Conservation (phyloP, 1,140 invertebrate genomes). For the Stratiolaelaps scimitus region DNA sequence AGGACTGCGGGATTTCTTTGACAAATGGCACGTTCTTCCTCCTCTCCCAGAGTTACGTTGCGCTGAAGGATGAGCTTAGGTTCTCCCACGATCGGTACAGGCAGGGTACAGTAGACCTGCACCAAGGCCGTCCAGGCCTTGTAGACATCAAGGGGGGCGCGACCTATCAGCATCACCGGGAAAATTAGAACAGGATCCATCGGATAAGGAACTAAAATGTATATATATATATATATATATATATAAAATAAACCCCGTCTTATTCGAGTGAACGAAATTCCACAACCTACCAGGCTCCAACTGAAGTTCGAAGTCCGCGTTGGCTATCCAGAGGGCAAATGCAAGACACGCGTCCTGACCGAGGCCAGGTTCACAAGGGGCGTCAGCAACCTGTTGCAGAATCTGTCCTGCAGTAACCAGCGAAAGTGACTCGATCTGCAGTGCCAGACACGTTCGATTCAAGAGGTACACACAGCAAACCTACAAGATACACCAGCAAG, state of each 20-base stretch:
- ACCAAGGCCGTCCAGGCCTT: conserved; percentile 11
- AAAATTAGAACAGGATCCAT: too few relatives aligned
- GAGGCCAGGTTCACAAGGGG: conserved; percentile 13
- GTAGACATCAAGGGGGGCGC: conserved; percentile 11
- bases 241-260: too few relatives aligned
- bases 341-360: conserved; percentile 20
- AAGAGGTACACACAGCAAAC: conserved; percentile 13
- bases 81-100: conserved; percentile 18
- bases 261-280: too few relatives aligned
- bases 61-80: conserved; percentile 15
- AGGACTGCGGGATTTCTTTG: conserved; percentile 21
- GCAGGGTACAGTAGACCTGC: not conserved
- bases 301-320: conserved; percentile 23
- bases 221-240: too few relatives aligned
- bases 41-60: conserved; percentile 3
- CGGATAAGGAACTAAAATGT: too few relatives aligned
- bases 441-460: conserved; percentile 22
- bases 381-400: conserved; percentile 16
- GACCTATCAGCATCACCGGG: conserved; percentile 2
- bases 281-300: conserved; percentile 4
- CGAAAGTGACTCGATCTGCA: not conserved
- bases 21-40: conserved; percentile 11
- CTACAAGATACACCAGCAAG: not conserved
- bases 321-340: conserved; percentile 22
- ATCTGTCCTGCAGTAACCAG: conserved; percentile 14